Base-by-base conservation (phyloP, 1,140 invertebrate genomes). In the Diachasma alloeum region DNA sequence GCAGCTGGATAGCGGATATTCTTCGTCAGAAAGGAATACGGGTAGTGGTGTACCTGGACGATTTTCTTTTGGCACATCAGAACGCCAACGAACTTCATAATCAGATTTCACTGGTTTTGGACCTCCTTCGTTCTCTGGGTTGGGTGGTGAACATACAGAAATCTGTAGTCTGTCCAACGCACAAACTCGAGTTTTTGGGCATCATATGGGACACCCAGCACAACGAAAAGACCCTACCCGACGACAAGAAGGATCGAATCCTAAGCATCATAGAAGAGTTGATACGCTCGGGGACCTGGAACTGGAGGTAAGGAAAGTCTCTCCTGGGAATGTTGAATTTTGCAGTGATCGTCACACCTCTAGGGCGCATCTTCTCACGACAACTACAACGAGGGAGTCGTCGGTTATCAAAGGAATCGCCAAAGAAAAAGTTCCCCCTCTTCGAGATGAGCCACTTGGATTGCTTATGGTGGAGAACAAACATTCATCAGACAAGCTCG, bases 1-100 rank as follows among this genome's bases (percentile, higher is more conserved):
- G 74, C 22, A 85, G 82, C 53, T 86, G 66, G 77, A 11, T 81
- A 26, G 80, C 77, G 13, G 44, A 46, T 1, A 5, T 59, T 9
- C 46, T 81, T 17, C 74, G 78, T 8, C 26, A 72, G 4, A 11
- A 4, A 36, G 80, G 75, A 56, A 77, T 78, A 11, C 59, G 78
- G 69, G 59, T 79, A 0, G 8, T 78, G 9, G 80, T 81, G 1
- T 81, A 81, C 53, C 48, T 37, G 36, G 36, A 37, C 36, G 36
- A 37, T 9, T 37, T 4, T 37, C 36, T 37, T 4, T 4, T 37
- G 9, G 36, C 36, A 4, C 36, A 37, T 37, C 36, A 37, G 36
- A 9, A 37, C 36, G 36, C 36, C 36, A 4, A 37, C 4, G 9
- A 37, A 5, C 4, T 37, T 9, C 4, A 37, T 5, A 4, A 9